Evolutionary conservation across 2,888 invertebrate species (phyloP).

Genomic region (Melieria crassipennis): DNA sequence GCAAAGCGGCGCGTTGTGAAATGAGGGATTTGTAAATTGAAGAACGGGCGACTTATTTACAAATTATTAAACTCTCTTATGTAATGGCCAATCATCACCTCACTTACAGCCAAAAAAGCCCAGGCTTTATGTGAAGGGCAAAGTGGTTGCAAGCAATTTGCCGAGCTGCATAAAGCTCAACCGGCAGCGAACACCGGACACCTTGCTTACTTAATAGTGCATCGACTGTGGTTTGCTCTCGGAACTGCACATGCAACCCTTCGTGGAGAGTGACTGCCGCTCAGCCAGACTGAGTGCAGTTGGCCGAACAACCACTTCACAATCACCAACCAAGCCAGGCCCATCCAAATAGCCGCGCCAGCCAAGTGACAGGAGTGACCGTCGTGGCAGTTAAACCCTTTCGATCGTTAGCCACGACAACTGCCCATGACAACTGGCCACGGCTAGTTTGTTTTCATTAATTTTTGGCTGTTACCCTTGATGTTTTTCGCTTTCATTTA

Average conservation of each 20-base stretch:
- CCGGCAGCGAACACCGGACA: too few species aligned
- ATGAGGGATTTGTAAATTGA: not conserved
- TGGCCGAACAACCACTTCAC: conserved; percentile 1
- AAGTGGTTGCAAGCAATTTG: too few species aligned
- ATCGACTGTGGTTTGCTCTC: too few species aligned
- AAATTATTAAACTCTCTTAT: not conserved
- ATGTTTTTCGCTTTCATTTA: conserved; percentile 55
- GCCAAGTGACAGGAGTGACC: conserved; percentile 40
- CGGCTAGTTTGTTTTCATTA: conserved; percentile 61
- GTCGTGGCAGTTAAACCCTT: conserved; percentile 57
- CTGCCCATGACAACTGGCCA: conserved; percentile 54
- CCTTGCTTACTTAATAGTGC: too few species aligned
- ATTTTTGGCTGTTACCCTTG: conserved; percentile 60
- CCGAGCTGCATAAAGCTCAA: too few species aligned
- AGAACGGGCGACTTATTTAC: not conserved
- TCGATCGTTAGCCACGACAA: conserved; percentile 54
- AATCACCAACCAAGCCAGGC: conserved; percentile 9
- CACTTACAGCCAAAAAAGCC: too few species aligned
- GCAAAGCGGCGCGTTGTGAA: not conserved
- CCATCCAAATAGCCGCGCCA: conserved; percentile 2
- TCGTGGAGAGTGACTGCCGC: conserved; percentile 6
- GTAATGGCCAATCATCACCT: too few species aligned
- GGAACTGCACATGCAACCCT: not conserved
- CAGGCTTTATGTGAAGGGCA: too few species aligned
- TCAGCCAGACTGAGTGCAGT: conserved; percentile 12